Base-by-base conservation (phyloP, 2,113 vertebrate genomes). In the Pelmatolapia mariae region DNA sequence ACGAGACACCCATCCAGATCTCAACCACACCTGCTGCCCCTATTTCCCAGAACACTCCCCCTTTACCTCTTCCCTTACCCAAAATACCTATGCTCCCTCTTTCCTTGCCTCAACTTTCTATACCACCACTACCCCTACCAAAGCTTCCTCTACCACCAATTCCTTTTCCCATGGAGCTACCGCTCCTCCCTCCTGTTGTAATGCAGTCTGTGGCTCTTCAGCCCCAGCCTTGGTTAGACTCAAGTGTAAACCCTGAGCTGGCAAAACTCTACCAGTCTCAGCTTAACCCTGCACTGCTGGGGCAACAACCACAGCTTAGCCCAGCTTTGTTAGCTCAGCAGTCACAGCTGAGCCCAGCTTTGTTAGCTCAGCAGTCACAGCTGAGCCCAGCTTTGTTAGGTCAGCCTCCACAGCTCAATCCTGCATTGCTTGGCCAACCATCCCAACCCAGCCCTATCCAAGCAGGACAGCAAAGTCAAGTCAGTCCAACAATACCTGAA, bases 151-250 rank as follows among this genome's bases (percentile, higher is more conserved):
- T 99, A 90, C 96, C 98, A 3, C 97, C 97, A 86, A 97, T 99
- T 84, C 96, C 98, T 71, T 97, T 99, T 94, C 95, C 98, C 0
- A 97, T 99, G 97, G 99, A 99, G 89, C 94, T 99, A 59, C 97
- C 98, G 83, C 97, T 99, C 88, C 98, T 99, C 91, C 95, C 99
- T 0, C 97, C 98, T 0, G 97, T 98, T 61, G 96, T 99, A 96
- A 99, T 99, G 98, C 98, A 99, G 93, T 97, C 98, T 5, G 96
- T 99, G 96, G 95, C 98, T 4, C 95, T 99, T 38, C 98, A 98
- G 87, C 94, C 97, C 0, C 84, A 99, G 83, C 96, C 97, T 0
- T 97, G 98, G 95, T 95, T 99, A 33, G 98, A 99, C 63, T 93
- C 98, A 24, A 94, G 91, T 47, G 85, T 99, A 80, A 97, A 97